phyloP scores from a whole-genome alignment of 2,113 vertebrate species.

The Xenus cinereus region DNA sequence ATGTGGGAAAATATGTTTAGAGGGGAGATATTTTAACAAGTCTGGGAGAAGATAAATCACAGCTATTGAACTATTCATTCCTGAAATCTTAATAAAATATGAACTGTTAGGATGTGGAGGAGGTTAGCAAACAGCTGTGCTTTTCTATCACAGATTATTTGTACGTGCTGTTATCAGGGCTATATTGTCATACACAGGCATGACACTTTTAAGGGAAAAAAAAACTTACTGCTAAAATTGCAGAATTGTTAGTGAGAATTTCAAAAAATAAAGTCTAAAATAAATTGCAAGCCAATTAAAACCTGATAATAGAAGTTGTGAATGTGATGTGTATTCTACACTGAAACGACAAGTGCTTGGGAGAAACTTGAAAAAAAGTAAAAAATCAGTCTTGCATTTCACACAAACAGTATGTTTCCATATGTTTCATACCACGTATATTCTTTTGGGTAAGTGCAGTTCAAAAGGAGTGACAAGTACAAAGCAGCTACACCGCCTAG shows the following conservation, averaged over 20 bases:
- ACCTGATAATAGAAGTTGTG: neutral
- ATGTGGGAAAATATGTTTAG: neutral
- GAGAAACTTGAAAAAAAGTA: neutral
- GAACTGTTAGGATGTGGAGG: neutral
- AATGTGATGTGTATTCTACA: neutral
- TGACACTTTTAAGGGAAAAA: neutral
- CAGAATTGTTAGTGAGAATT: neutral
- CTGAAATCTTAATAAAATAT: neutral
- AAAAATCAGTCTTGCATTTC: neutral
- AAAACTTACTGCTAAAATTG: neutral
- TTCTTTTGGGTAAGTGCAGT: neutral
- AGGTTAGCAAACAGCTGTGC: neutral
- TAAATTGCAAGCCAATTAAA: neutral
- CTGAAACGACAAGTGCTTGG: neutral
- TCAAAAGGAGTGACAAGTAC: neutral
- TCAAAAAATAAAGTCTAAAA: neutral
- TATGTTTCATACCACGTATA: neutral
- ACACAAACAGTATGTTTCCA: neutral
- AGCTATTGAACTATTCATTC: neutral
- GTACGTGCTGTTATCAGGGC: neutral
- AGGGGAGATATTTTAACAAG: neutral
- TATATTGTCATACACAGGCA: neutral
- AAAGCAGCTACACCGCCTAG: neutral
- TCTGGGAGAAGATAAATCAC: neutral
- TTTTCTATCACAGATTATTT: neutral